Evolutionary conservation across 2,888 invertebrate genomes (phyloP), one percentile per base, ranked within the genome.

Genomic region (Panorpa germanica): DNA sequence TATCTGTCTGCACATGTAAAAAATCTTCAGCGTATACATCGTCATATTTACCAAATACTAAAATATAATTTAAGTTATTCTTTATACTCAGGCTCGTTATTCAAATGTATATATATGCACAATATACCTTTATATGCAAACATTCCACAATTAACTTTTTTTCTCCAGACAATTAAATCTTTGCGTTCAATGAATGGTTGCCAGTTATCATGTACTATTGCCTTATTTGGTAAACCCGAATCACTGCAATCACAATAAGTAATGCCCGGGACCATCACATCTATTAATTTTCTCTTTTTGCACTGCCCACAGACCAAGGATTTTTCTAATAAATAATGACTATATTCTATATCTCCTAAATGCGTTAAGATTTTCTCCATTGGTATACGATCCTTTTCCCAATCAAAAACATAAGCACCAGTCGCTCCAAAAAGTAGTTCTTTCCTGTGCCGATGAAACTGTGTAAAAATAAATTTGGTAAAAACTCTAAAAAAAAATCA

Each of bases 21-120:
- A 85, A 83, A 48, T 85, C 82, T 31, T 65, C 62, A 0, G 83
- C 82, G 0, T 63, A 57, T 2, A 86, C 71, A 42, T 86, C 85
- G 29, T 67, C 55, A 45, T 82, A 86, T 2, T 69, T 65, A 1
- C 82, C 86, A 53, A 81, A 85, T 1, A 86, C 81, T 69, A 49
- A 4, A 44, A 46, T 12, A 30, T 12, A 24, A 34, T 25, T 29
- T 15, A 19, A 7, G 13, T 22, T 12, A 9, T 28, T 9, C n/a
- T 11, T 25, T 14, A 28, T 27, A 26, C 9, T 10, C 27, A 26
- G 20, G 34, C 11, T 28, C 28, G 8, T 29, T 24, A 26, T 11
- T 17, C 16, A 34, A 32, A 37, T 17, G 29, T 19, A 9, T 7
- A 25, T 21, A 21, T 9, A 17, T 20, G 20, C 5, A 19, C 21